Evolutionary conservation across 2,113 vertebrate genomes (phyloP).

Genomic region (Ceyx cyanopectus): DNA sequence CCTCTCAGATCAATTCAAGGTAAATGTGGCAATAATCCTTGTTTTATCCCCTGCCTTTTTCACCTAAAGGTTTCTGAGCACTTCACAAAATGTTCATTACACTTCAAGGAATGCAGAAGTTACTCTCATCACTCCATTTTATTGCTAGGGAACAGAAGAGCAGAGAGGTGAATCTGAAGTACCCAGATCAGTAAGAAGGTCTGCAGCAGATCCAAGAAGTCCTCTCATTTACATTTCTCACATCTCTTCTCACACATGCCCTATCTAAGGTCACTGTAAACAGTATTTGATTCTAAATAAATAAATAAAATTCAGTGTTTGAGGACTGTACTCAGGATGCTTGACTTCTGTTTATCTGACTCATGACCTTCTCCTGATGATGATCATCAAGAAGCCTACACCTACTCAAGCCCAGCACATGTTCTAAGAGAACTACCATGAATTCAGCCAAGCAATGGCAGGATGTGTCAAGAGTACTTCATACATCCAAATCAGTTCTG

Average conservation of each 20-base stretch:
- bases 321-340: neutral
- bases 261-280: neutral
- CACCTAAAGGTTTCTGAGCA: neutral
- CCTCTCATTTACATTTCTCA: neutral
- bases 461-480: fast-evolving
- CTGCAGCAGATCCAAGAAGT: neutral
- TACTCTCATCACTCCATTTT: neutral
- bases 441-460: neutral
- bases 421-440: neutral
- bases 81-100: neutral
- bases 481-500: neutral
- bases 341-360: neutral
- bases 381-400: neutral
- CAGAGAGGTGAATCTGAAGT: neutral
- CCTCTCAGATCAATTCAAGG: conserved; percentile 3
- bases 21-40: neutral
- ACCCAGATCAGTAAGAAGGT: neutral
- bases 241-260: neutral
- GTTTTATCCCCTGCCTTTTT: neutral
- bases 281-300: neutral
- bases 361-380: neutral
- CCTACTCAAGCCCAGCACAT: neutral
- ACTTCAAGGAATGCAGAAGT: neutral
- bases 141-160: neutral
- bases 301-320: neutral